Percentiles rank a stretch among this genome's conserved stretches.
These are phyloP conservation scores for Drosophila melanica DNA, from an alignment of 1,140 invertebrate genomes.

Conservation along the genomic window DNA sequence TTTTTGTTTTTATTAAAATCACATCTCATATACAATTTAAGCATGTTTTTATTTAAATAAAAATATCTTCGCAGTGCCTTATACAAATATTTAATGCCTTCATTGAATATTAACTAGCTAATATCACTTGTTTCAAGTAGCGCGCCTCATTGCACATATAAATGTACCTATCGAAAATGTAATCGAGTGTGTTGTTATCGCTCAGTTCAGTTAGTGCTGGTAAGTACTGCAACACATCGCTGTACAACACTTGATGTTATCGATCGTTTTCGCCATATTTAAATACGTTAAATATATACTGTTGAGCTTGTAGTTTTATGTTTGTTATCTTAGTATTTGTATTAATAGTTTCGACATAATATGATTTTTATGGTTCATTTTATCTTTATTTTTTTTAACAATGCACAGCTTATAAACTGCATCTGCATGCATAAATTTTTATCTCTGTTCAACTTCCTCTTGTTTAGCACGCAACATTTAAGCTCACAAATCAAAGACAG, in stretches of 20 bases:
- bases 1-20: background rate
- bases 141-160: background rate
- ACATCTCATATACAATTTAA: conserved; percentile 11
- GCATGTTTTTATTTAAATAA: background rate
- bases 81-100: background rate
- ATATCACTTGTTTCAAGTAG: background rate
- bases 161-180: conserved; percentile 5
- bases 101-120: background rate
- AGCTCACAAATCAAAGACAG: conserved; percentile 35
- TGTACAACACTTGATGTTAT: background rate
- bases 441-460: conserved; percentile 11
- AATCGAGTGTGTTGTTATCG: conserved; percentile 14
- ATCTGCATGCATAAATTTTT: background rate
- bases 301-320: too few species aligned
- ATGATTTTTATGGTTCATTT: background rate
- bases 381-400: background rate
- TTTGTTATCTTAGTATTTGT: too few species aligned
- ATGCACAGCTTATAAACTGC: background rate
- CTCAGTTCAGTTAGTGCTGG: background rate
- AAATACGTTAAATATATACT: background rate
- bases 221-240: background rate
- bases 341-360: too few species aligned
- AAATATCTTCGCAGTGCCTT: background rate
- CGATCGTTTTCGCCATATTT: background rate
- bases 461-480: background rate